Percentiles rank a stretch among this genome's conserved stretches.
Conservation (phyloP, 2,797 vertebrate species). For the Sylvilagus floridanus region DNA sequence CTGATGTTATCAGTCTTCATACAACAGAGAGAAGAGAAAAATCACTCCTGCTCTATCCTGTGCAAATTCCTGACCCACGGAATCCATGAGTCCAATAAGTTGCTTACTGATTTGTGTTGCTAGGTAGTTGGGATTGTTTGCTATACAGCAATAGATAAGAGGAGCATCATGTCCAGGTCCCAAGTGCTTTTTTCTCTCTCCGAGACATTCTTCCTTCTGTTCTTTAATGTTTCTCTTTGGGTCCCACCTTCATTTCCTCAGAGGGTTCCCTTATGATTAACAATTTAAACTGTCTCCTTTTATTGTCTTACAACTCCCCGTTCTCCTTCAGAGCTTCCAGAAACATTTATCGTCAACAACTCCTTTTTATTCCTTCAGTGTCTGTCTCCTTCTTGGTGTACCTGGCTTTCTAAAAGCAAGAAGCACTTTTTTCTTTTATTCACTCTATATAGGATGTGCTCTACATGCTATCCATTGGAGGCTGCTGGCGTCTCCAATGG, state of each 20-base stretch:
- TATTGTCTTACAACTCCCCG: background rate
- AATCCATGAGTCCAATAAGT: background rate
- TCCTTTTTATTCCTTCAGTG: constrained; percentile 2
- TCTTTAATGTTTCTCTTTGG: background rate
- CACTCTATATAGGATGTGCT: background rate
- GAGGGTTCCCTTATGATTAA: background rate
- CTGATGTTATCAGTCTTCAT: background rate
- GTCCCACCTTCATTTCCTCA: background rate
- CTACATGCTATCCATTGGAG: too few species aligned
- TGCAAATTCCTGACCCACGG: background rate
- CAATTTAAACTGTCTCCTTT: background rate
- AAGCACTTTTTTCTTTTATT: background rate
- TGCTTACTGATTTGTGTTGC: background rate
- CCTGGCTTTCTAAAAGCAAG: background rate
- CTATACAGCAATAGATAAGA: background rate
- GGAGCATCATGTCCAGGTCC: rapidly evolving
- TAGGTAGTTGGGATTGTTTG: background rate
- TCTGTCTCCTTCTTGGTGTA: background rate
- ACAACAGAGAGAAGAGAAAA: background rate
- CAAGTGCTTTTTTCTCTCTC: background rate
- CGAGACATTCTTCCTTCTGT: background rate
- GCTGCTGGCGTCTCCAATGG: too few species aligned
- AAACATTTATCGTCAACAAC: background rate
- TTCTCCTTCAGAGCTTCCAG: background rate
- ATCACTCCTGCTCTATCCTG: background rate